Evolutionary conservation across 2,888 invertebrate genomes (phyloP).

Genomic region (Microctonus brassicae): DNA sequence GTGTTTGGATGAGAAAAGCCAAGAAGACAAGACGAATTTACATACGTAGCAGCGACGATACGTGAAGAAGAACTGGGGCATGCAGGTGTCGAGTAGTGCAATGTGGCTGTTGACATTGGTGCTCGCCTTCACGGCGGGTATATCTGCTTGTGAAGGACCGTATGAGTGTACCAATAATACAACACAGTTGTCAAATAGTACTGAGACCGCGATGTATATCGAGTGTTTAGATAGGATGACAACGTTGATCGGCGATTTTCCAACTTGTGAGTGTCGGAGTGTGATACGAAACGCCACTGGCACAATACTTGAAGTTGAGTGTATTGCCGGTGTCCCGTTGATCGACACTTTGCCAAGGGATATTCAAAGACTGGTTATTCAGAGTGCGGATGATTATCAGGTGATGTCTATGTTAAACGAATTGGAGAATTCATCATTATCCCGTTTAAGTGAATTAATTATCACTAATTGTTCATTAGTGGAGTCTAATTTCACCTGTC

Average conservation of each 20-base stretch:
- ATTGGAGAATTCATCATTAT: constrained; percentile 42
- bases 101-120: constrained; percentile 64
- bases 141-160: constrained; percentile 60
- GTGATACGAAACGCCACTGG: constrained; percentile 21
- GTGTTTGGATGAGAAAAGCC: constrained; percentile 7
- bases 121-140: constrained; percentile 65
- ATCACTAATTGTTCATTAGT: constrained; percentile 58
- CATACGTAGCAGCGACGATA: constrained; percentile 33
- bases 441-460: constrained; percentile 34
- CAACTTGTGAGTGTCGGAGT: constrained; percentile 30
- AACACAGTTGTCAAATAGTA: constrained; percentile 15
- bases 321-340: constrained; percentile 41
- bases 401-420: constrained; percentile 46
- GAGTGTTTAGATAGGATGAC: constrained; percentile 34
- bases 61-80: constrained; percentile 36
- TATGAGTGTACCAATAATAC: constrained; percentile 55
- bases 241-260: constrained; percentile 8
- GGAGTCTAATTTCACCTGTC: constrained; percentile 55
- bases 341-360: constrained; percentile 38
- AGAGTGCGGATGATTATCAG: constrained; percentile 46
- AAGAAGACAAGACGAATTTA: constrained; percentile 14
- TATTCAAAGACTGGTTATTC: constrained; percentile 48
- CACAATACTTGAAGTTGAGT: constrained; percentile 44
- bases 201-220: constrained; percentile 8
- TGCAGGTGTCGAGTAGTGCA: constrained; percentile 45